Evolutionary conservation across 2,797 vertebrate genomes (phyloP), one percentile per base, ranked within the genome.

Genomic region (Dicrostonyx torquatus): DNA sequence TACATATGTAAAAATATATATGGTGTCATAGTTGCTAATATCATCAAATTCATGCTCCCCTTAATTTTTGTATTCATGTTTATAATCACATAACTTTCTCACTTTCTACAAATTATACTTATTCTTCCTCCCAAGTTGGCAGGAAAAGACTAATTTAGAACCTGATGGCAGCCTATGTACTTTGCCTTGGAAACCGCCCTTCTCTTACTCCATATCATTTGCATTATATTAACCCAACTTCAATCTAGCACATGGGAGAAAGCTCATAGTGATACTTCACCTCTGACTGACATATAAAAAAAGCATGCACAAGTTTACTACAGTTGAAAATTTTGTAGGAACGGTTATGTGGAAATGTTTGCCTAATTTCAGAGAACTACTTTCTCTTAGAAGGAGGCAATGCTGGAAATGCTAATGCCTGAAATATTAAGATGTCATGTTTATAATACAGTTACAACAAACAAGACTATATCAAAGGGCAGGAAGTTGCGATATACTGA

Each of bases 371-470:
- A 24, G 70, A 48, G 31, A 2, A 43, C 62, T 68, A 10, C 37
- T 92, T 79, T 95, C n/a, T 92, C 48, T 90, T 78, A 80, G 29
- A 43, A 66, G 60, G 60, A 80, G 50, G 1, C 10, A 70, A 86
- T 18, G 62, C 29, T 88, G 45, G 75, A 84, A 79, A 60, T 73
- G 10, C 87, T 55, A 62, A 60, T 50, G 45, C 15, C 37, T 37
- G 40, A 1, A 88, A 55, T 40, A 60, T 48, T 79, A 73, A 93
- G 15, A 85, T 53, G 20, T 55, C 26, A 43, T 68, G 45, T 13
- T 87, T 90, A 90, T 86, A 83, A 89, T 91, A 75, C 0, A 96
- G 84, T 55, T 22, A 20, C 80, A 40, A 45, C 2, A 34, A 89
- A 73, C 2, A 12, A 83, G 84, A 6, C 34, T 53, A 22, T 50